Conservation (phyloP, 2,888 invertebrate genomes). For the Apotomis betuletana region DNA sequence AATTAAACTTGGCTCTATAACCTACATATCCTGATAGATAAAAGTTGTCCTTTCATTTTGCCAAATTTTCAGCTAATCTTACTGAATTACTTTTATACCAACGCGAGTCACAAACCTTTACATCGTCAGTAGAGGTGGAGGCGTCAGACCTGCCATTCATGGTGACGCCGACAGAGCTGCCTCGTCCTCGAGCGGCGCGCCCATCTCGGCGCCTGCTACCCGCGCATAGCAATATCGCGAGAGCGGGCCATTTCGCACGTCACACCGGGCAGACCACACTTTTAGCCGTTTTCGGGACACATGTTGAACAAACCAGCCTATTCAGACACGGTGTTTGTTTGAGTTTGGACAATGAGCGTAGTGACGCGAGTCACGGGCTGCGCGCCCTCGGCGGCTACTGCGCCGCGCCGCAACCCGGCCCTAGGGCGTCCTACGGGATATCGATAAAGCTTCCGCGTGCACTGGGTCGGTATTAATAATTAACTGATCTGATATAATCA, state of each 20-base stretch:
- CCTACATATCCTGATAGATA: too few species aligned
- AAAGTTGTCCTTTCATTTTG: too few species aligned
- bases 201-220: conserved; percentile 8
- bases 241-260: not conserved
- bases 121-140: conserved; percentile 77
- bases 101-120: conserved; percentile 59
- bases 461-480: too few species aligned
- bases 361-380: conserved; percentile 32
- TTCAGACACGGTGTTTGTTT: not conserved
- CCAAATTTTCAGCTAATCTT: too few species aligned
- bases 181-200: not conserved
- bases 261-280: not conserved
- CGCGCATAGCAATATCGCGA: conserved; percentile 1
- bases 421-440: not conserved
- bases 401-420: conserved; percentile 26
- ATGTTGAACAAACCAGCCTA: not conserved
- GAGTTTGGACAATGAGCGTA: not conserved
- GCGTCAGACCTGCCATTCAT: conserved; percentile 67
- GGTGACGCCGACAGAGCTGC: not conserved
- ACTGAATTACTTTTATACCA: too few species aligned
- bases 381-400: conserved; percentile 42
- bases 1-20: too few species aligned
- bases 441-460: conserved; percentile 10
- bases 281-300: not conserved
- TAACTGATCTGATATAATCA: too few species aligned